A percentile compares a stretch with the other conserved stretches of the same genome.
phyloP scores from a whole-genome alignment of 2,888 invertebrate genomes.

The Ryuthela nishihirai region DNA sequence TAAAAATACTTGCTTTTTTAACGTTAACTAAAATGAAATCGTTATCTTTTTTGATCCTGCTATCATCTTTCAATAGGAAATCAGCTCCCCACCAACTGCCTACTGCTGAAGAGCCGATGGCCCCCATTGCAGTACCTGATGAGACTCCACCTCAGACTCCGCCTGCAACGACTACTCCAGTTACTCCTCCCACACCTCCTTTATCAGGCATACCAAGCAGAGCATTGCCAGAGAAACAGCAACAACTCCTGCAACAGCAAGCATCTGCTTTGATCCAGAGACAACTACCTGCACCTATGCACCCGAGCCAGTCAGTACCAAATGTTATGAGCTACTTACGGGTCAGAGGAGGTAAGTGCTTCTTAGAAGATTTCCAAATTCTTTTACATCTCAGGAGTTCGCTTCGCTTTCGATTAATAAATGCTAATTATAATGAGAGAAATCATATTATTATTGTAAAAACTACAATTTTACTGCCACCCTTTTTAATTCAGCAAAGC shows the following conservation, averaged over 20 bases:
- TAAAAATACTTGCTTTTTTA: too few relatives aligned
- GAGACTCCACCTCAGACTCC: conserved; percentile 20
- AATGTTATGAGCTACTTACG: conserved; percentile 40
- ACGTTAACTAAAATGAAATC: too few relatives aligned
- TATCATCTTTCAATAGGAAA: too few relatives aligned
- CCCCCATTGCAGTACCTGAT: conserved; percentile 13
- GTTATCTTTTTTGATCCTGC: too few relatives aligned
- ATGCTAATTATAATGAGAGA: neutral
- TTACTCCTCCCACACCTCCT: neutral
- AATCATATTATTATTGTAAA: too few relatives aligned
- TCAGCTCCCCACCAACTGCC: conserved; percentile 23
- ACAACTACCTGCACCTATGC: conserved; percentile 23
- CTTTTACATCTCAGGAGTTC: neutral
- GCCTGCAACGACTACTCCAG: conserved; percentile 9
- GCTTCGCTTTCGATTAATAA: neutral
- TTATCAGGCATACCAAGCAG: neutral
- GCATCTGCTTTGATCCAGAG: conserved; percentile 14
- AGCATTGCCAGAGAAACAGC: conserved; percentile 17
- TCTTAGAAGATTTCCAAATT: neutral
- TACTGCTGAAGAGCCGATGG: conserved; percentile 23
- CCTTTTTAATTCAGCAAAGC: too few relatives aligned
- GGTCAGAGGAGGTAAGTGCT: conserved; percentile 38
- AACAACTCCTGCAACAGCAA: conserved; percentile 23
- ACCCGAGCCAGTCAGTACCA: conserved; percentile 40
- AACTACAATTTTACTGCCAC: too few relatives aligned